Base-by-base conservation (phyloP, 2,113 vertebrate species). In the Labrus mixtus region DNA sequence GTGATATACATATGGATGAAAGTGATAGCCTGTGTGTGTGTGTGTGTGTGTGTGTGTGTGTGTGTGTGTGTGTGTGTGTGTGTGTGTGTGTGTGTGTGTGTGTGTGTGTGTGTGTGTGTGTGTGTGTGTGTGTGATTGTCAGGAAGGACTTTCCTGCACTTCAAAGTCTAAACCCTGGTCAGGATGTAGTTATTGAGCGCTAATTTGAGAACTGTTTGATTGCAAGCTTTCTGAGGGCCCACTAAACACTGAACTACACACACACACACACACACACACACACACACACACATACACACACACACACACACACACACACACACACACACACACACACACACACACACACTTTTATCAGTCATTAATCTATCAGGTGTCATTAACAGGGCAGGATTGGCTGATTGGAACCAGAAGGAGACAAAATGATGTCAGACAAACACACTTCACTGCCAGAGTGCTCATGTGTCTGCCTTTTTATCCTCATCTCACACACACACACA, bases 361-460 rank as follows among this genome's bases (percentile, higher is more conserved):
- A 92, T 93, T 94, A 93, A 93, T 94, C 86, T 80, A 93, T 94
- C 92, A 93, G 90, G 86, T 93, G 89, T 91, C 89, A 89, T 91
- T 93, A 93, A 78, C 76, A 68, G 79, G 61, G 86, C 72, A 85
- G 82, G 91, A 91, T 87, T 79, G 87, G 56, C 81, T 93, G 91
- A 94, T 94, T 93, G 91, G 65, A 93, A 93, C 86, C 93, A 93
- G 93, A 94, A 69, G 90, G 84, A 89, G 81, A 89, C 78, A 85
- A 82, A 69, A 92, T 94, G 94, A 94, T 92, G 92, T 94, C 91
- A 93, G 84, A 76, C 79, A 83, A 87, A 89, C 54, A 79, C 64
- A 76, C 70, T 79, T 60, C 25, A 63, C 82, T 65, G 76, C 88
- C 81, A 88, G 73, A 68, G 69, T 66, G 55, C 81, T 90, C 89